Evolutionary conservation across 2,797 vertebrate genomes (phyloP).

Genomic region (Tympanoctomys barrerae): DNA sequence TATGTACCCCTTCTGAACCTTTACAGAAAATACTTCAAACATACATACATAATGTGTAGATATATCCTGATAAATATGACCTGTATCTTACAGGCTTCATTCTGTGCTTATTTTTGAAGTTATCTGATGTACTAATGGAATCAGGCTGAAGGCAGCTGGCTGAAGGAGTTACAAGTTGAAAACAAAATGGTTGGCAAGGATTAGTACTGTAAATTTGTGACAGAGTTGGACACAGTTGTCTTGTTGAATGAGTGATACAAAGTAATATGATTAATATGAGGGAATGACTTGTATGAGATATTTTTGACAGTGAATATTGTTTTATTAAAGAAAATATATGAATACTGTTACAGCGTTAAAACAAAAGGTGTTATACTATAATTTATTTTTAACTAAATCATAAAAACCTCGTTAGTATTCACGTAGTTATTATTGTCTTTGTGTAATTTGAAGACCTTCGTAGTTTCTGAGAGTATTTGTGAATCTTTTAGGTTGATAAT

Average conservation of each 20-base stretch:
- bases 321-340: conserved; percentile 82
- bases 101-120: conserved; percentile 65
- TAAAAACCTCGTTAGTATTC: conserved; percentile 25
- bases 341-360: conserved; percentile 75
- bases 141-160: conserved; percentile 80
- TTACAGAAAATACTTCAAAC: conserved; percentile 74
- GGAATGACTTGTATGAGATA: conserved; percentile 70
- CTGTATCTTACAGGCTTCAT: neutral
- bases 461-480: conserved; percentile 66
- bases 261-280: conserved; percentile 73
- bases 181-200: conserved; percentile 86
- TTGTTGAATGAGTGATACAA: conserved; percentile 77
- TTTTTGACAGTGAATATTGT: conserved; percentile 69
- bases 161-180: conserved; percentile 76
- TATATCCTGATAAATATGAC: conserved; percentile 24
- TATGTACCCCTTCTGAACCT: conserved; percentile 27
- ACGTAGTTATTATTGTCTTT: conserved; percentile 53
- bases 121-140: conserved; percentile 73
- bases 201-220: conserved; percentile 81
- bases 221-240: conserved; percentile 81
- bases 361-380: conserved; percentile 60
- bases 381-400: conserved; percentile 34
- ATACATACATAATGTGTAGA: neutral
- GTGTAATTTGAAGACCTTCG: conserved; percentile 54
- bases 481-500: conserved; percentile 50